These are phyloP conservation scores for Anthrax anthrax DNA, from an alignment of 2,888 invertebrate species.

Conservation along the genomic window DNA sequence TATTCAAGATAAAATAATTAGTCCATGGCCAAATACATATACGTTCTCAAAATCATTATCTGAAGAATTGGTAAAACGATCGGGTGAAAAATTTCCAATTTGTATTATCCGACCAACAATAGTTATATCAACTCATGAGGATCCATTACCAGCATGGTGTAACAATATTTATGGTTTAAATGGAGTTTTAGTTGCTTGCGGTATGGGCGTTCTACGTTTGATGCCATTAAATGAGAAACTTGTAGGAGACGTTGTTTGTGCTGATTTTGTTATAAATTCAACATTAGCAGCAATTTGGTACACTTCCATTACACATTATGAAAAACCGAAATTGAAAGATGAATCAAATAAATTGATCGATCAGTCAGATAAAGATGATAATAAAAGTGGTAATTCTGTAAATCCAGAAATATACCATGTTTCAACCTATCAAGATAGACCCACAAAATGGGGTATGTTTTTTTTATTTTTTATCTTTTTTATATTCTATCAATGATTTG, in stretches of 20 bases:
- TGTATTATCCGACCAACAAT: constrained; percentile 18
- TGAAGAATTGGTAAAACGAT: constrained; percentile 17
- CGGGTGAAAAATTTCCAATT: constrained; percentile 13
- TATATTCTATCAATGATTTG: too few relatives aligned
- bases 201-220: constrained; percentile 16
- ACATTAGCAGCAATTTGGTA: constrained; percentile 18
- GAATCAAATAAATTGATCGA: neutral
- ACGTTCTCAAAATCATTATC: constrained; percentile 18
- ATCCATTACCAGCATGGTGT: constrained; percentile 18
- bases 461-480: too few relatives aligned
- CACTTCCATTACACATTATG: constrained; percentile 19
- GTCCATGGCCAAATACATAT: constrained; percentile 20
- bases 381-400: neutral
- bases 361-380: neutral
- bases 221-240: constrained; percentile 5
- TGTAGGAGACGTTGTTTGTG: constrained; percentile 17
- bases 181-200: constrained; percentile 15
- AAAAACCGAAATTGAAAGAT: constrained; percentile 29
- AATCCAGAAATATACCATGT: constrained; percentile 15
- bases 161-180: constrained; percentile 18
- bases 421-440: constrained; percentile 12
- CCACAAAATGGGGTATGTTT: constrained; percentile 11
- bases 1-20: constrained; percentile 15
- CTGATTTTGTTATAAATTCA: constrained; percentile 19
- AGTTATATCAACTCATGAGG: constrained; percentile 18